A percentile compares a stretch with the other conserved stretches of the same genome.
phyloP scores from a whole-genome alignment of 2,888 invertebrate species.

The Daptonema setosum region DNA sequence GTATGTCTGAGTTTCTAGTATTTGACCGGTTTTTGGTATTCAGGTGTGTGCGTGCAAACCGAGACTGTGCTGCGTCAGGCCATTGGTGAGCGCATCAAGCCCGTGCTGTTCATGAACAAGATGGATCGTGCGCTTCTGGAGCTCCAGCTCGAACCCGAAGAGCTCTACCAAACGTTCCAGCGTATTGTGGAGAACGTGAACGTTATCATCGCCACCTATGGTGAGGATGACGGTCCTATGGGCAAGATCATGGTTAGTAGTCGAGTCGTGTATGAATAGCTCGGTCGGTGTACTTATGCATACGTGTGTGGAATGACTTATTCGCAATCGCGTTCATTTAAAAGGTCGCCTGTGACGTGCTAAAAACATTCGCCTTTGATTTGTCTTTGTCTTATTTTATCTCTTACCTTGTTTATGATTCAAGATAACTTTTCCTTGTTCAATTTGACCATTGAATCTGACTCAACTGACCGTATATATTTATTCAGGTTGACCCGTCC shows the following conservation, averaged over 20 bases:
- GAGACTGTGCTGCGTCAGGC: constrained; percentile 99
- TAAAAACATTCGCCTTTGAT: no score
- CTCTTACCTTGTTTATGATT: no score
- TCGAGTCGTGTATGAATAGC: neutral
- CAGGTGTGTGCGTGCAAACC: constrained; percentile 98
- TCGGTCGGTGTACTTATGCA: no score
- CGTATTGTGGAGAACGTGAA: constrained; percentile 98
- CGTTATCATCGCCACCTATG: constrained; percentile 97
- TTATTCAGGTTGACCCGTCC: constrained; percentile 64
- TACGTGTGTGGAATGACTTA: no score
- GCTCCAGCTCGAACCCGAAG: constrained; percentile 82
- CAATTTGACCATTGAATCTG: no score
- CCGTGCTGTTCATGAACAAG: constrained; percentile 99
- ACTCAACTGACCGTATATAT: no score
- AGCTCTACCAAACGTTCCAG: constrained; percentile 84
- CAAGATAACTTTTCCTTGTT: no score
- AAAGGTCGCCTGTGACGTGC: no score
- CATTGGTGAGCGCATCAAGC: constrained; percentile 97
- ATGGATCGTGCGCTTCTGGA: constrained; percentile 98
- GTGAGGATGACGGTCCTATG: constrained; percentile 92
- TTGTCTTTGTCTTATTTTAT: no score
- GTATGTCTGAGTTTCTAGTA: no score
- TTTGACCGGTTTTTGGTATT: no score
- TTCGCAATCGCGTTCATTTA: no score
- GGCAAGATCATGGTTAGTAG: constrained; percentile 71